A percentile compares a stretch with the other conserved stretches of the same genome.
These are phyloP conservation scores for Zelostemma sp. DNA, from an alignment of 1,140 invertebrate species.

Conservation along the genomic window DNA sequence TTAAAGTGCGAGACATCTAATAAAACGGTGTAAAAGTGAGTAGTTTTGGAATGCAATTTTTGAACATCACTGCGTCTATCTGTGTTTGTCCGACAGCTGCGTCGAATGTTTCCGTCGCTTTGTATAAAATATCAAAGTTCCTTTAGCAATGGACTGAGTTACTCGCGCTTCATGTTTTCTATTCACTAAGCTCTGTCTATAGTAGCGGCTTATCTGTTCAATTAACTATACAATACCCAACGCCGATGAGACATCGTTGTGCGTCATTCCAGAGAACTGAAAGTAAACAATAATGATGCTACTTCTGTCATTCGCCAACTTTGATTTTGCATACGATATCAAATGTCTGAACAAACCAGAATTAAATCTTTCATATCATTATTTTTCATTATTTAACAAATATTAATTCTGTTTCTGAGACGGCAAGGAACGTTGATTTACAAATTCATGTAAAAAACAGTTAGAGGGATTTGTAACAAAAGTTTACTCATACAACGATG, in stretches of 20 bases:
- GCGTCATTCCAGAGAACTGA: slow-evolving; percentile 40
- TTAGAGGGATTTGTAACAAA: too few species aligned
- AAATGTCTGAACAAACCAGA: too few species aligned
- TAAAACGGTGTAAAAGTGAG: too few species aligned
- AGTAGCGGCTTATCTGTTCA: slow-evolving; percentile 66
- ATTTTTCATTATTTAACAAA: too few species aligned
- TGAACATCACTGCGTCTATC: slow-evolving; percentile 52
- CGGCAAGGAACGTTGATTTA: too few species aligned
- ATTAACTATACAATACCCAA: slow-evolving; percentile 66
- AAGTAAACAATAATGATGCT: slow-evolving; percentile 58
- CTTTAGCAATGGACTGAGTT: slow-evolving; percentile 12
- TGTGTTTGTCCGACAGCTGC: slow-evolving; percentile 54
- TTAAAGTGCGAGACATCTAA: too few species aligned
- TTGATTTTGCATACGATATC: slow-evolving; percentile 22
- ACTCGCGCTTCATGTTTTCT: slow-evolving; percentile 13
- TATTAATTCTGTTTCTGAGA: too few species aligned
- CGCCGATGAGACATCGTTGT: slow-evolving; percentile 31
- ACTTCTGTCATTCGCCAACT: slow-evolving; percentile 14
- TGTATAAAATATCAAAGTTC: slow-evolving; percentile 35
- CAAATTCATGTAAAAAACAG: too few species aligned
- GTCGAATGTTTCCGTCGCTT: slow-evolving; percentile 60
- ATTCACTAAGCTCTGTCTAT: slow-evolving; percentile 16
- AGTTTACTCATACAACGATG: too few species aligned
- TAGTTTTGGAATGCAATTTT: slow-evolving; percentile 12
- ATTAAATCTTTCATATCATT: slow-evolving; percentile 11